Base-by-base conservation (phyloP, 30 jellyfish, hydroid and myxozoan genomes). In the Clytia hemisphaerica region DNA sequence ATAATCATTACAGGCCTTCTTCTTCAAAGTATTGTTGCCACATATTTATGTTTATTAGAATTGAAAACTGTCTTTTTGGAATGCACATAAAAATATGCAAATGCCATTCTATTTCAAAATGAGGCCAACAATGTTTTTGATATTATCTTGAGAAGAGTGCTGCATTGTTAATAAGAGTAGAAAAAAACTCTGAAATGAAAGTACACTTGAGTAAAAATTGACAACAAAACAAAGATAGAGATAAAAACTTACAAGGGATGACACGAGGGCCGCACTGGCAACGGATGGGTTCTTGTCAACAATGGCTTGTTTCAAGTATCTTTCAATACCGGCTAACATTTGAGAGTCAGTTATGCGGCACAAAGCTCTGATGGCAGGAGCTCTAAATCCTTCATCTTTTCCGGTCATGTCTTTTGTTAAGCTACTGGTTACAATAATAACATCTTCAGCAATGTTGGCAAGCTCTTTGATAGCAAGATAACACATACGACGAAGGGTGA, bases 341-440 rank as follows among this genome's bases (percentile, higher is more conserved):
- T 69, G 81, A 15, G 81, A 69, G 59, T 92, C 99, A 0, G 99
- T 92, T 50, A 92, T 83, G 60, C 61, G 68, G 72, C 95, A 82
- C 1, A 92, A 76, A 12, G 99, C 99, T 50, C 99, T 63, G 49
- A 92, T 83, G 14, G 99, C 99, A 73, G 94, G 76, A 32, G 99
- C 95, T 45, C 95, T 60, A 79, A 82, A 82, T 21, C 77, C 60
- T 50, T 92, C 95, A 44, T 92, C 99, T 80, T 83, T 66, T 15
- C 76, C 95, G 10, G 94, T 92, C 95, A 92, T 92, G 49, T 92
- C 99, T 67, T 92, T 92, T 0, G 95, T 92, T 73, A 92, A 70
- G 67, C 99, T 92, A 84, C 99, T 92, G 19, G 99, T 92, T 28
- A 84, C 99, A 77, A 92, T 92, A 73, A 92, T 92, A 2, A 82